Evolutionary conservation across 37 sponge, comb jelly and placozoan species (phyloP).

Genomic region (Oscarella lobularis): DNA sequence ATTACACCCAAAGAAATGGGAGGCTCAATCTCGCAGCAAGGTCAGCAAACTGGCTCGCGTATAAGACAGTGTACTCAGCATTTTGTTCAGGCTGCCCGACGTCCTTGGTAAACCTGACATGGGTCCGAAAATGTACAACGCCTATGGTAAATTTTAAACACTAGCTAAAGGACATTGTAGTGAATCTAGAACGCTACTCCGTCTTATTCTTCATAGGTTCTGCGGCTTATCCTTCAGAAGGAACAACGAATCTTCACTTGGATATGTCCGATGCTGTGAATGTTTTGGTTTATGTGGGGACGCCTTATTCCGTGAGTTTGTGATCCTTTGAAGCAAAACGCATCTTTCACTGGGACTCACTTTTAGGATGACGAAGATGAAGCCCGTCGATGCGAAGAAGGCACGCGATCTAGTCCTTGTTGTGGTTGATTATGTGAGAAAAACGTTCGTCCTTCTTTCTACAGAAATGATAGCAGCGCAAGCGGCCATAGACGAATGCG

Average conservation of each 20-base stretch:
- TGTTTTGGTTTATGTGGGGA: slow-evolving; percentile 63
- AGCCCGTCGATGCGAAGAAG: too few species aligned
- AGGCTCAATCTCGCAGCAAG: slow-evolving; percentile 70
- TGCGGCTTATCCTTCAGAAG: slow-evolving; percentile 19
- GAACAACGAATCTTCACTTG: slow-evolving; percentile 89
- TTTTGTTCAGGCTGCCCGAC: slow-evolving; percentile 51
- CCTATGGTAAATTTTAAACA: slow-evolving; percentile 83
- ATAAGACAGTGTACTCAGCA: neutral
- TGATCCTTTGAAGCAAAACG: too few species aligned
- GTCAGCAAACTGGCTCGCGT: too few species aligned
- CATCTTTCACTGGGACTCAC: too few species aligned
- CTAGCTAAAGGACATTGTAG: slow-evolving; percentile 3
- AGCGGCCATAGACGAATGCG: slow-evolving; percentile 7
- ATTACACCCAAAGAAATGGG: slow-evolving; percentile 83
- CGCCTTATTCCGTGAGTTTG: too few species aligned
- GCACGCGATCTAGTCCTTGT: too few species aligned
- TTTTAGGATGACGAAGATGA: too few species aligned
- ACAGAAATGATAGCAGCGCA: slow-evolving; percentile 2
- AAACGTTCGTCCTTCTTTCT: too few species aligned
- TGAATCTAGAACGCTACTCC: neutral
- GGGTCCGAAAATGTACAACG: slow-evolving; percentile 98
- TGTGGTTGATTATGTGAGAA: too few species aligned
- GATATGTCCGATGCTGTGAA: slow-evolving; percentile 95
- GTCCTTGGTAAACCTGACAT: slow-evolving; percentile 89
- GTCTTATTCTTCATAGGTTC: slow-evolving; percentile 22